Base-by-base conservation (phyloP, 2,888 invertebrate genomes). In the Shargacucullia verbasci region DNA sequence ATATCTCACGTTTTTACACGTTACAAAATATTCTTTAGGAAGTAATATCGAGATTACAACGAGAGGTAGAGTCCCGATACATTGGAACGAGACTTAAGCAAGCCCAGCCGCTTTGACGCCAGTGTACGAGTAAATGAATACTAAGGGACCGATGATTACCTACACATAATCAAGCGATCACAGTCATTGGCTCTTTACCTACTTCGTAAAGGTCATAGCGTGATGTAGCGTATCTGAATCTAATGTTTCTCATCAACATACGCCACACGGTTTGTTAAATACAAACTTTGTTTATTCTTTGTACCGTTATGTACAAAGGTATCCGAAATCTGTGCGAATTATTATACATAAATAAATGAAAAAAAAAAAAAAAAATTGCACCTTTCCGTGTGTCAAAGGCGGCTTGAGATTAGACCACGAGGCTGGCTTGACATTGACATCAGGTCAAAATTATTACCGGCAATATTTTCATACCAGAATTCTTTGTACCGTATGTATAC, bases 211-310 rank as follows among this genome's bases (percentile, higher is more conserved):
- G 40, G 14, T 46, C 46, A 46, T 54, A 38, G 44, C 40, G 43
- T 57, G 34, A 40, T 52, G 14, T 39, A 35, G 35, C 52, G 57
- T 50, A 44, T 53, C 38, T 58, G 41, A 65, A 58, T 29, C 45
- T 49, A 58, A 58, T 35, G 13, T 48, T 52, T 43, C 13, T 52
- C 25, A 52, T 62, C 34, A 52, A 40, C 41, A 34, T 29, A 45
- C 44, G 37, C 38, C 27, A 25, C 14, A 43, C 45, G 31, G 47
- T 38, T 15, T 4, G 29, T 34, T 55, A 37, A 40, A 40, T 20
- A 44, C 15, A 1, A 34, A 38, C 13, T 11, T 27, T 12, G 38
- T 38, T 50, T 27, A 9, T 0, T 29, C 10, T 11, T 45, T 31
- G 25, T 33, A 41, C 38, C 46, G 47, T 50, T 56, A 44, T 38